Percentiles rank a stretch among this genome's conserved stretches.
These are phyloP conservation scores for Meleagris gallopavo DNA, from an alignment of 2,113 vertebrate genomes.

Conservation along the genomic window DNA sequence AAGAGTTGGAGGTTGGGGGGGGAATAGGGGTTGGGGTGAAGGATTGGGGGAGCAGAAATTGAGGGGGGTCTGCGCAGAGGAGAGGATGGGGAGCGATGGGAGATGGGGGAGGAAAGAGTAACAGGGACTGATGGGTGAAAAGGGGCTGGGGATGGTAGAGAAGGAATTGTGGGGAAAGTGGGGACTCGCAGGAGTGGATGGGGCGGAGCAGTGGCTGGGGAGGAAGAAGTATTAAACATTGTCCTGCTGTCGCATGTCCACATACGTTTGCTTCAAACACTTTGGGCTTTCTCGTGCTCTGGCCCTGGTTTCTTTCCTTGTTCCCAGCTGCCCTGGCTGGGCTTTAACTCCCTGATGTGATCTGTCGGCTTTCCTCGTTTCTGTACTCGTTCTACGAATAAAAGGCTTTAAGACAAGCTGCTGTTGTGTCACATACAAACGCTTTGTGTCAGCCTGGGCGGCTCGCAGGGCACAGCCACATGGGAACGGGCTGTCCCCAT, in stretches of 20 bases:
- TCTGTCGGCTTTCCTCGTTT: constrained; percentile 72
- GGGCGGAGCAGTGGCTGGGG: no score
- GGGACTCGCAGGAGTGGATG: no score
- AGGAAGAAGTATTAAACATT: constrained; percentile 81
- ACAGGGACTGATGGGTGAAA: no score
- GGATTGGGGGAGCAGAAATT: no score
- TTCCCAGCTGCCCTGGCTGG: not conserved
- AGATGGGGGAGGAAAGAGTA: no score
- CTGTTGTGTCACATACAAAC: not conserved
- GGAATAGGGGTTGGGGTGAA: no score
- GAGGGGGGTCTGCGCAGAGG: no score
- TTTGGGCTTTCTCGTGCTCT: constrained; percentile 22
- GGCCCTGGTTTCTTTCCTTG: not conserved
- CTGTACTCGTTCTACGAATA: constrained; percentile 73
- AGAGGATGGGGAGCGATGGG: no score
- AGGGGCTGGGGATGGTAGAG: no score
- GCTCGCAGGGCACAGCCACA: not conserved
- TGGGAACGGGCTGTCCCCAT: not conserved
- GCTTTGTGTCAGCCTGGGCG: not conserved
- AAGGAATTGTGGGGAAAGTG: no score
- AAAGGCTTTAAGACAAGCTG: constrained; percentile 72
- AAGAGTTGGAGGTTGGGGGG: no score
- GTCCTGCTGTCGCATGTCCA: constrained; percentile 55
- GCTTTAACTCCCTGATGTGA: constrained; percentile 32
- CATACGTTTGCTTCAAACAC: constrained; percentile 48